Percentiles rank a stretch among this genome's conserved stretches.
These are phyloP conservation scores for Brevimyrus niger DNA, from an alignment of 2,113 vertebrate genomes.

Conservation along the genomic window DNA sequence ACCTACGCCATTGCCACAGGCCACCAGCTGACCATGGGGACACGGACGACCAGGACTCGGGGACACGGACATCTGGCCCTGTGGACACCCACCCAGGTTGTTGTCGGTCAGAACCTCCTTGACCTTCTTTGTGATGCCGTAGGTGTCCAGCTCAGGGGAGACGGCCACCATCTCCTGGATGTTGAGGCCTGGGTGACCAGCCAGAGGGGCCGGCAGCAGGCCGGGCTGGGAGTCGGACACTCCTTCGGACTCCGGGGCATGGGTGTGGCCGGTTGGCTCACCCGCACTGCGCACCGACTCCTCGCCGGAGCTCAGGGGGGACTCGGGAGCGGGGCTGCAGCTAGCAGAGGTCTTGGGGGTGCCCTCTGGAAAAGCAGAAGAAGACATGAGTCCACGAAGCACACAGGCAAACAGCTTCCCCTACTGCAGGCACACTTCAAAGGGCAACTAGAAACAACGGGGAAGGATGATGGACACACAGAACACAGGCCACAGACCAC, in stretches of 20 bases:
- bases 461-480: neutral
- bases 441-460: neutral
- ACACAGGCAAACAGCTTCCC: neutral
- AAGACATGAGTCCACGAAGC: neutral
- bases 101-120: conserved; percentile 94
- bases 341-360: conserved; percentile 93
- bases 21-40: neutral
- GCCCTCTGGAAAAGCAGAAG: conserved; percentile 64
- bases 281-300: conserved; percentile 83
- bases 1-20: neutral
- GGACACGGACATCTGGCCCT: neutral
- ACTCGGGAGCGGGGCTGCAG: conserved; percentile 90
- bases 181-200: conserved; percentile 78
- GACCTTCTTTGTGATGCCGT: conserved; percentile 91
- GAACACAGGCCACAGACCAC: conserved; percentile 61
- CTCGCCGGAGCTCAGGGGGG: conserved; percentile 82
- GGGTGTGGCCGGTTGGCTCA: conserved; percentile 72
- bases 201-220: conserved; percentile 66
- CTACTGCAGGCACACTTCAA: neutral
- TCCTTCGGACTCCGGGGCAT: conserved; percentile 72
- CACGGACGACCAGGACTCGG: neutral
- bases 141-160: conserved; percentile 89
- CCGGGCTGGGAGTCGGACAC: conserved; percentile 72
- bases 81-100: conserved; percentile 78
- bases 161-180: conserved; percentile 88